Conservation (phyloP, 2,113 vertebrate genomes). For the Melanerpes formicivorus region DNA sequence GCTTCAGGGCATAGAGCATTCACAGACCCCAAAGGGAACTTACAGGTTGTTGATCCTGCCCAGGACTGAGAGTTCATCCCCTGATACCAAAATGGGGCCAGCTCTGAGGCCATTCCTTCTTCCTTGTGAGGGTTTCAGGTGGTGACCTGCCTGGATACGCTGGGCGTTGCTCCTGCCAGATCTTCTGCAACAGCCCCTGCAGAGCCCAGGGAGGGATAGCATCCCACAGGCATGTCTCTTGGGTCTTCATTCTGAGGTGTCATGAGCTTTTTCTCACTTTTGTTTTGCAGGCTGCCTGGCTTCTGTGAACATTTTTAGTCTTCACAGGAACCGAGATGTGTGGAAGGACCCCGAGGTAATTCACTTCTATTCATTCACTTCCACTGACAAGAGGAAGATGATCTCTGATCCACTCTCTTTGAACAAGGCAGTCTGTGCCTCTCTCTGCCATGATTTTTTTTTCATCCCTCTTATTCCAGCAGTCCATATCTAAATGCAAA, state of each 20-base stretch:
- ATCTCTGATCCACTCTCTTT: not conserved
- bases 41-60: not conserved
- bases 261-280: not conserved
- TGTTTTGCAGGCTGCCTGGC: conserved; percentile 49
- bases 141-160: not conserved
- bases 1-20: not conserved
- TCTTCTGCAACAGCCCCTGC: not conserved
- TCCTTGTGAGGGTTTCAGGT: not conserved
- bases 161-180: not conserved
- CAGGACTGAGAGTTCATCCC: not conserved
- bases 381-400: not conserved
- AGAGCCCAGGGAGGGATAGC: not conserved
- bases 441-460: not conserved
- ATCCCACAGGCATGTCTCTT: not conserved
- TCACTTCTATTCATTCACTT: not conserved
- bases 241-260: not conserved
- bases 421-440: not conserved
- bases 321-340: conserved; percentile 73
- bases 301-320: conserved; percentile 59
- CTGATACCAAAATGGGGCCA: not conserved
- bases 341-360: conserved; percentile 78
- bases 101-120: not conserved
- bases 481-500: not conserved
- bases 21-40: not conserved
- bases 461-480: not conserved